Base-by-base conservation (phyloP, 2,113 vertebrate species). In the Ammodytes marinus region DNA sequence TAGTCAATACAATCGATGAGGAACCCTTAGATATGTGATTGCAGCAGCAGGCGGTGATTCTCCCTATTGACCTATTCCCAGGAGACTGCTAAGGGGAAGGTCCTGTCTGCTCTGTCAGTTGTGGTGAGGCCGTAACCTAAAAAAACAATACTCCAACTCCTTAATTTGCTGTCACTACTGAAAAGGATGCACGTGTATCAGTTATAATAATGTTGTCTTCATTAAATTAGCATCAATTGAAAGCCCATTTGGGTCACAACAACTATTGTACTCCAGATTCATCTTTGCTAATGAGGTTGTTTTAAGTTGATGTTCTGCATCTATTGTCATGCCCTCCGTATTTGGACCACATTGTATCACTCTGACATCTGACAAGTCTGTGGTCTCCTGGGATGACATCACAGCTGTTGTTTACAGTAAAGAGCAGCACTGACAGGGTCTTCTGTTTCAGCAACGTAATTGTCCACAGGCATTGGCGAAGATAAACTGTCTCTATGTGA, bases 251-350 rank as follows among this genome's bases (percentile, higher is more conserved):
- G 77, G 50, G 74, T 84, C 60, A 13, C 68, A 57, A 13, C 68
- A 57, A 37, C 80, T 61, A 57, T 91, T 86, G 72, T 80, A 81
- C 73, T 69, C 11, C 54, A 65, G 69, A 59, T 86, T 77, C 67
- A 42, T 88, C 85, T 87, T 91, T 80, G 39, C 78, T 89, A 90
- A 92, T 76, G 54, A 86, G 65, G 82, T 91, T 91, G 70, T 49
- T 47, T 69, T 75, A 17, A 42, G 57, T 69, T 77, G 50, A 83
- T 63, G 8, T n/a, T 64, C 74, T 86, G 70, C 45, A 46, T 69
- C 78, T 66, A 37, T 85, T 84, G 82, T 83, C 58, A 61, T 81
- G 88, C 77, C 60, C 42, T 82, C 69, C 77, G 83, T 81, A 84
- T 88, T 83, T 82, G 49, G 74, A 11, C 54, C 47, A 17, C 63